Percentiles rank a stretch among this genome's conserved stretches.
phyloP scores from a whole-genome alignment of 2,797 vertebrate genomes.

The Halcyon leucocephala region DNA sequence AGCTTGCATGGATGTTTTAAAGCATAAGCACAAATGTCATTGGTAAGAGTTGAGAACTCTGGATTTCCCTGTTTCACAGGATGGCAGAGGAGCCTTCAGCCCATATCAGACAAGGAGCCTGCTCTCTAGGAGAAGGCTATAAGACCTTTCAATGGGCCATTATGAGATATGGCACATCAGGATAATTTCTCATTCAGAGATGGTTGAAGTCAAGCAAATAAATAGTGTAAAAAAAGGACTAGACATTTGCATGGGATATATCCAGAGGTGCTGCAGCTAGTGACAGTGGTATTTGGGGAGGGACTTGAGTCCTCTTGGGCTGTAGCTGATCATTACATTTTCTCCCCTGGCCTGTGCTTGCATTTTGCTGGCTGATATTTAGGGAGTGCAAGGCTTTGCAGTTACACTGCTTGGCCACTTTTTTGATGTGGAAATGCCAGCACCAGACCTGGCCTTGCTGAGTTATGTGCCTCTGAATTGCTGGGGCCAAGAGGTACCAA shows the following conservation, averaged over 20 bases:
- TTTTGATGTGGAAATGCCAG: neutral
- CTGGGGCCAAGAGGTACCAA: fast-evolving
- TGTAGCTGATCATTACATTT: neutral
- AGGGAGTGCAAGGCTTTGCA: neutral
- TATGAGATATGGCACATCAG: neutral
- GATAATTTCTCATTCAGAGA: neutral
- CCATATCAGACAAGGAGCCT: neutral
- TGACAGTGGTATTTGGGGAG: neutral
- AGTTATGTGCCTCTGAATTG: neutral
- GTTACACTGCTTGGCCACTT: neutral
- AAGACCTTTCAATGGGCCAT: neutral
- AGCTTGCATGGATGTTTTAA: neutral
- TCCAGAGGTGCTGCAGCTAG: neutral
- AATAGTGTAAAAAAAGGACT: neutral
- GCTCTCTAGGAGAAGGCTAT: neutral
- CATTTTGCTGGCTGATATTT: neutral
- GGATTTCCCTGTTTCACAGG: neutral
- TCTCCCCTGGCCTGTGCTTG: neutral
- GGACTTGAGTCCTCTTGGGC: neutral
- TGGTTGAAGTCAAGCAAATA: neutral
- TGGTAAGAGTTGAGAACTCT: fast-evolving
- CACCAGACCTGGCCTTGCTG: neutral
- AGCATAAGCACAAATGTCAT: neutral
- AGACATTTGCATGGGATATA: neutral
- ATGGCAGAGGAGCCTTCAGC: neutral